phyloP scores from a whole-genome alignment of 1,140 invertebrate species.

The Araneus ventricosus region DNA sequence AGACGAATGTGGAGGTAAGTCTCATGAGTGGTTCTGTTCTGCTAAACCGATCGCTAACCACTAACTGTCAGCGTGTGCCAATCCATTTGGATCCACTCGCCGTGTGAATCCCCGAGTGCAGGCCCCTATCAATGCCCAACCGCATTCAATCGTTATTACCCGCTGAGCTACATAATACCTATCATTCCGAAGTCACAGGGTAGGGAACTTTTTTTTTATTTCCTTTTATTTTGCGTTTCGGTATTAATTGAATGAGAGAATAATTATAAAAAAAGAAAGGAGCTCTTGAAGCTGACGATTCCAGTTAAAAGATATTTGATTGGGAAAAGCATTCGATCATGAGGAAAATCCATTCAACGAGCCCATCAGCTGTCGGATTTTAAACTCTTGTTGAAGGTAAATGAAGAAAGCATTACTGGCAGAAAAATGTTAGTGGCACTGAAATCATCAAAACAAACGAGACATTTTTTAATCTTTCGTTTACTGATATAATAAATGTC shows the following conservation, averaged over 20 bases:
- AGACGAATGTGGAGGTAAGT: too few species aligned
- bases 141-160: background rate
- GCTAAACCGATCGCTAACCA: background rate
- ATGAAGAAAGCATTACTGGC: too few species aligned
- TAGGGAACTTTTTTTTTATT: background rate
- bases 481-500: too few species aligned
- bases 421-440: too few species aligned
- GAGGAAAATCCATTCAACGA: too few species aligned
- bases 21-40: background rate
- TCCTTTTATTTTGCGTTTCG: background rate
- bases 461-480: too few species aligned
- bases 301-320: too few species aligned
- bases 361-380: too few species aligned
- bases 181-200: background rate
- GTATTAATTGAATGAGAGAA: background rate
- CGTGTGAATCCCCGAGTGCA: background rate
- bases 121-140: slow-evolving; percentile 26
- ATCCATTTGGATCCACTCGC: background rate
- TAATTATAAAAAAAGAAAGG: background rate
- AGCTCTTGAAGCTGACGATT: too few species aligned
- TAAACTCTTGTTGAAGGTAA: too few species aligned
- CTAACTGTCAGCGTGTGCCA: background rate
- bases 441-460: too few species aligned
- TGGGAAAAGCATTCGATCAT: too few species aligned
- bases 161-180: background rate